Evolutionary conservation across 1,140 invertebrate species (phyloP).

Genomic region (Heliconius hewitsoni): DNA sequence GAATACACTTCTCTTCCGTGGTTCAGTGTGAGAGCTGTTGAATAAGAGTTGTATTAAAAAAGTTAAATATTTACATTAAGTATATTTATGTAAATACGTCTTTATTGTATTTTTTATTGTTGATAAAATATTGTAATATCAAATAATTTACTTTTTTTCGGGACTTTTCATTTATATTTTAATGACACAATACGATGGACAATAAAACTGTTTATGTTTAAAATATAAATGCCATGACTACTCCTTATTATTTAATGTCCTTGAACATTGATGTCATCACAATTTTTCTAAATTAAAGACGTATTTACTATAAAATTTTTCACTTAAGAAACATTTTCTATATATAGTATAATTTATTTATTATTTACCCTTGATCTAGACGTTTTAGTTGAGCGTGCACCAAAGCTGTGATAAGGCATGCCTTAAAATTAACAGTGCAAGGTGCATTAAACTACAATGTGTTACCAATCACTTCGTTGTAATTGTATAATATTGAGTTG

Average conservation of each 20-base stretch:
- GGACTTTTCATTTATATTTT: too few relatives aligned
- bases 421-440: conserved; percentile 10
- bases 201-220: too few relatives aligned
- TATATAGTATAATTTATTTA: neutral
- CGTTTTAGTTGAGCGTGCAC: conserved; percentile 11
- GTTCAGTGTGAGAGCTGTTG: conserved; percentile 59
- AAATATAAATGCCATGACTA: too few relatives aligned
- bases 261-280: too few relatives aligned
- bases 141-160: too few relatives aligned
- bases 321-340: conserved; percentile 6
- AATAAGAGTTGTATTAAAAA: conserved; percentile 13
- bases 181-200: too few relatives aligned
- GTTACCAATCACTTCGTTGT: neutral
- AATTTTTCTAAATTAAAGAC: neutral
- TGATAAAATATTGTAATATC: neutral
- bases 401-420: conserved; percentile 19
- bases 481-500: too few relatives aligned
- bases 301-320: neutral
- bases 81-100: conserved; percentile 1
- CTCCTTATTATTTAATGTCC: too few relatives aligned
- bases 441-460: neutral
- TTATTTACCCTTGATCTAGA: neutral
- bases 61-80: neutral
- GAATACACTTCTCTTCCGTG: conserved; percentile 48
- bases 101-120: neutral